Evolutionary conservation across 2,888 invertebrate species (phyloP).

Genomic region (Rhabditophanes sp.): DNA sequence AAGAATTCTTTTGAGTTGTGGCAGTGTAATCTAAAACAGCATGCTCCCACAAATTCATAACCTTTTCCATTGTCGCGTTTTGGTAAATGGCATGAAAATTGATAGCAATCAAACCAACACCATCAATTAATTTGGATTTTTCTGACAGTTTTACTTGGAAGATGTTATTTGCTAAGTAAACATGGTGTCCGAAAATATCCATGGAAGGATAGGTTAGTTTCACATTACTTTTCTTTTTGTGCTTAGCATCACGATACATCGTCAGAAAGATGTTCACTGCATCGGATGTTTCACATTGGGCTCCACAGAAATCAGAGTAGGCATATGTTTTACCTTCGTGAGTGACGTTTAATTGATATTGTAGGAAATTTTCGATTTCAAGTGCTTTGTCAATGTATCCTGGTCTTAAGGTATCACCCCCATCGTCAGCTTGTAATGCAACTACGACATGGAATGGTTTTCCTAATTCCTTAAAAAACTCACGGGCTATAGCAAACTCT

Average conservation of each 20-base stretch:
- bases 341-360: constrained; percentile 34
- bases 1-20: constrained; percentile 21
- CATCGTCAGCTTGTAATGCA: constrained; percentile 34
- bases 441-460: constrained; percentile 40
- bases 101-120: constrained; percentile 30
- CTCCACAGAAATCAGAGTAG: constrained; percentile 42
- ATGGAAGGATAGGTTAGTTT: constrained; percentile 42
- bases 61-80: constrained; percentile 24
- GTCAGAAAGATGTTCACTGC: constrained; percentile 40
- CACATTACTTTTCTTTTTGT: constrained; percentile 18
- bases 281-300: constrained; percentile 42
- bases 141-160: constrained; percentile 25
- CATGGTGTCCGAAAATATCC: constrained; percentile 40
- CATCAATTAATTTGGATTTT: constrained; percentile 35
- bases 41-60: constrained; percentile 42
- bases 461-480: constrained; percentile 40
- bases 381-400: constrained; percentile 39
- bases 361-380: constrained; percentile 40
- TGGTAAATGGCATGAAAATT: constrained; percentile 42
- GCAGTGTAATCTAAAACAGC: constrained; percentile 30
- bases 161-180: constrained; percentile 43
- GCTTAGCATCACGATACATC: constrained; percentile 36
- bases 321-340: constrained; percentile 26
- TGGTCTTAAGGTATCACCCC: constrained; percentile 32
- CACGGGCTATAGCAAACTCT: constrained; percentile 35